phyloP scores from a whole-genome alignment of 53 echinoderm and acorn worm genomes.

The Crossaster papposus region DNA sequence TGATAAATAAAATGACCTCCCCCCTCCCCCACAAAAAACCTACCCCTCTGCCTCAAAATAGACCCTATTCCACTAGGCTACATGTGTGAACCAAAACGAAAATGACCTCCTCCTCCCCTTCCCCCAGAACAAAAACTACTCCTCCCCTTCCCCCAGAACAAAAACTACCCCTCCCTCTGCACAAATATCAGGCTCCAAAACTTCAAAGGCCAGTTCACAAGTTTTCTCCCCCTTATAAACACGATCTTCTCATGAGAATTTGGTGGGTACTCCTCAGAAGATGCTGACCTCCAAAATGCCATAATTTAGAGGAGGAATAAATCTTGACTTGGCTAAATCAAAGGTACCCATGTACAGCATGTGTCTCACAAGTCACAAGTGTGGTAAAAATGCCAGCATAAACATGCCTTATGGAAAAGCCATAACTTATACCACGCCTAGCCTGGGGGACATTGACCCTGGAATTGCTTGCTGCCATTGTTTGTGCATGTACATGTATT shows the following conservation, averaged over 20 bases:
- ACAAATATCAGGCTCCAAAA: too few species aligned
- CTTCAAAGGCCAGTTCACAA: background rate
- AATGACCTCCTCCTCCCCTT: too few species aligned
- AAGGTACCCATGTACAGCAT: background rate
- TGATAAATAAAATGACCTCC: too few species aligned
- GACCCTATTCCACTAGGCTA: too few species aligned
- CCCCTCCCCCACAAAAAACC: too few species aligned
- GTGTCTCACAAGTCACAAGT: background rate
- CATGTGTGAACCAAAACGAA: too few species aligned
- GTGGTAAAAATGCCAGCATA: background rate
- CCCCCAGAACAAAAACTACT: too few species aligned
- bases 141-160: too few species aligned
- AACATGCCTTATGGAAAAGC: background rate
- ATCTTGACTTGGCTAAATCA: background rate
- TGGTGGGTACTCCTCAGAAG: background rate
- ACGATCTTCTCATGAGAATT: background rate
- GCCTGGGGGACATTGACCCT: background rate
- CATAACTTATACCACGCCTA: background rate
- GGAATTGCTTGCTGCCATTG: background rate
- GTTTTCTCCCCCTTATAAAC: background rate
- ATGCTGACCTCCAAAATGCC: background rate
- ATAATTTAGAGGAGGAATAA: background rate
- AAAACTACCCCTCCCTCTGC: too few species aligned
- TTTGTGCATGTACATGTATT: background rate
- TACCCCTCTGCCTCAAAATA: too few species aligned